A percentile compares a stretch with the other conserved stretches of the same genome.
phyloP scores from a whole-genome alignment of 2,797 vertebrate genomes.

The Protosalanx chinensis region DNA sequence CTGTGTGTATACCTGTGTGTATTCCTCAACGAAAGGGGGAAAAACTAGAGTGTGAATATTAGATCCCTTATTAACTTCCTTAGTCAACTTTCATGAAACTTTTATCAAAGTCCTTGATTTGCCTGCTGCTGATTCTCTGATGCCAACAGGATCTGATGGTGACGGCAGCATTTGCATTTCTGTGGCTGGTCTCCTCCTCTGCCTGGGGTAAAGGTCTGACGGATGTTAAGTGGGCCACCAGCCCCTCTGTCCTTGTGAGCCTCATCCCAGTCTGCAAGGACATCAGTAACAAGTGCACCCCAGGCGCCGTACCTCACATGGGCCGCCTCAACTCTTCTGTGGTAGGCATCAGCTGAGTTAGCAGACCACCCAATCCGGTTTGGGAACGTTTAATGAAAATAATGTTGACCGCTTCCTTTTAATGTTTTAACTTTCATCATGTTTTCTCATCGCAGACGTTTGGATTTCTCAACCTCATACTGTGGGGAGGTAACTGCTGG shows the following conservation, averaged over 20 bases:
- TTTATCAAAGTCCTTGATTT: neutral
- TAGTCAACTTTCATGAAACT: neutral
- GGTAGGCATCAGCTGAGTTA: constrained; percentile 66
- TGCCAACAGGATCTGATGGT: constrained; percentile 84
- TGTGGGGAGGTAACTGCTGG: constrained; percentile 94
- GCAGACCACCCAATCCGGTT: neutral
- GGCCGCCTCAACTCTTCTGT: constrained; percentile 93
- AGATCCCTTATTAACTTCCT: neutral
- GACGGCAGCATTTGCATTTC: constrained; percentile 86
- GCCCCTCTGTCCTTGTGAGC: constrained; percentile 66
- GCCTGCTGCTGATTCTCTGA: neutral
- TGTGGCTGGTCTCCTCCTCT: constrained; percentile 92
- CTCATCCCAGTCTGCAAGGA: constrained; percentile 9
- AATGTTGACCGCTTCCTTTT: neutral
- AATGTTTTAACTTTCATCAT: neutral
- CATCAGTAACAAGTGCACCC: constrained; percentile 39
- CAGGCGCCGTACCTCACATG: constrained; percentile 75
- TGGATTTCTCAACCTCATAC: constrained; percentile 89
- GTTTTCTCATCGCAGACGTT: constrained; percentile 74
- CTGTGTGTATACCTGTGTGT: constrained; percentile 54
- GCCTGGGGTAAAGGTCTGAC: constrained; percentile 92
- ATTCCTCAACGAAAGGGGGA: constrained; percentile 16
- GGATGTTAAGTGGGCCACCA: constrained; percentile 83
- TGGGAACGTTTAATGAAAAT: too few species aligned
- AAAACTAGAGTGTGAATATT: neutral